phyloP scores from a whole-genome alignment of 2,113 vertebrate species.

The Equus quagga region DNA sequence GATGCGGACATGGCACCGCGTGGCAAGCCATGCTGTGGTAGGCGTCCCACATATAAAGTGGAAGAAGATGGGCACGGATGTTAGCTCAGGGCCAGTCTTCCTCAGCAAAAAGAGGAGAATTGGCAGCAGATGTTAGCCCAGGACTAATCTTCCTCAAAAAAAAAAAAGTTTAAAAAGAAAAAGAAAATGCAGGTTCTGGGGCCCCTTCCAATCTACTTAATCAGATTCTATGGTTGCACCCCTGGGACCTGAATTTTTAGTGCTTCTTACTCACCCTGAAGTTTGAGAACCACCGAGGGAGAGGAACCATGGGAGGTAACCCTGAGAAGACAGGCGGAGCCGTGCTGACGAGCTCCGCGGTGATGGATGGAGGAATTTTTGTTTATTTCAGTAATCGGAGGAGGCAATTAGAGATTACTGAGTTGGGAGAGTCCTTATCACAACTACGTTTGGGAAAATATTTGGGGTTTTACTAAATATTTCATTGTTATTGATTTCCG shows the following conservation, averaged over 20 bases:
- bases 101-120: too few relatives aligned
- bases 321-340: background rate
- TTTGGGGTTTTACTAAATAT: background rate
- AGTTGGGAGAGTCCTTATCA: background rate
- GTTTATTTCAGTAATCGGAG: background rate
- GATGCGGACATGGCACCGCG: too few relatives aligned
- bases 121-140: too few relatives aligned
- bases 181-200: background rate
- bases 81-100: too few relatives aligned
- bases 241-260: background rate
- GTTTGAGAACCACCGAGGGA: background rate
- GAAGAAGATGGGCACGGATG: too few relatives aligned
- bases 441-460: background rate
- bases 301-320: background rate
- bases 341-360: accelerated
- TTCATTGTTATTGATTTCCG: constrained; percentile 2
- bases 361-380: background rate
- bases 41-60: too few relatives aligned
- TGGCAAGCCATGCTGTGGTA: too few relatives aligned
- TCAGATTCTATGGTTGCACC: background rate
- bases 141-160: too few relatives aligned
- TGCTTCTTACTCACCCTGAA: background rate
- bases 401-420: background rate
- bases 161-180: too few relatives aligned
- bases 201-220: background rate